Percentiles rank a stretch among this genome's conserved stretches.
Conservation (phyloP, 2,888 invertebrate genomes). For the Dyspetes luteomarginatus region DNA sequence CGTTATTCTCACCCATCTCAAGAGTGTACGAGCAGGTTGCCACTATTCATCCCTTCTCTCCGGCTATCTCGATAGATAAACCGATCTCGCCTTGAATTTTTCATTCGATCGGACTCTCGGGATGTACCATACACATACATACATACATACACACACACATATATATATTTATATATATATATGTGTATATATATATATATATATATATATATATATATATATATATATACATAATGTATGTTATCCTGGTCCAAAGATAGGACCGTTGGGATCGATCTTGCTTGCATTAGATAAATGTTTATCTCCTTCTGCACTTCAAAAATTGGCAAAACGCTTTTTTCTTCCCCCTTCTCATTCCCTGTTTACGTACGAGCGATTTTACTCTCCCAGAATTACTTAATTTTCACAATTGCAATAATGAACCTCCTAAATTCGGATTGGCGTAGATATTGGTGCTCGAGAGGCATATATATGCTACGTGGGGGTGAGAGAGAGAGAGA, state of each 20-base stretch:
- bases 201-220: no score
- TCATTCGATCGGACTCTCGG: slow-evolving; percentile 60
- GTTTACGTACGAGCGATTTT: not conserved
- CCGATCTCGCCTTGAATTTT: slow-evolving; percentile 60
- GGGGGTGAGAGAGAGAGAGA: not conserved
- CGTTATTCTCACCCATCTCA: slow-evolving; percentile 49
- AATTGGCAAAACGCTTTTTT: no score
- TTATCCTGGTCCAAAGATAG: not conserved
- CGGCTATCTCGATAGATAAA: slow-evolving; percentile 44
- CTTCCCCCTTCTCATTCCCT: not conserved
- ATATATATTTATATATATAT: no score
- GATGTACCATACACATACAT: not conserved
- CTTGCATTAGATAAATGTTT: slow-evolving; percentile 22
- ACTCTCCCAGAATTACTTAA: slow-evolving; percentile 15
- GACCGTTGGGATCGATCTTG: slow-evolving; percentile 39
- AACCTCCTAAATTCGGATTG: slow-evolving; percentile 18
- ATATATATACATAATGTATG: not conserved
- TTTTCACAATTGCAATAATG: slow-evolving; percentile 33
- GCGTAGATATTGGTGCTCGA: not conserved
- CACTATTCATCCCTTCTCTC: slow-evolving; percentile 36
- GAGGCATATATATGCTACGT: not conserved
- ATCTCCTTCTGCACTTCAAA: not conserved
- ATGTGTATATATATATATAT: no score
- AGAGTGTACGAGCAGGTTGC: slow-evolving; percentile 35
- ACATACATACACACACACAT: not conserved